Evolutionary conservation across 2,797 vertebrate genomes (phyloP), one percentile per base, ranked within the genome.

Genomic region (Danio jaintianensis): DNA sequence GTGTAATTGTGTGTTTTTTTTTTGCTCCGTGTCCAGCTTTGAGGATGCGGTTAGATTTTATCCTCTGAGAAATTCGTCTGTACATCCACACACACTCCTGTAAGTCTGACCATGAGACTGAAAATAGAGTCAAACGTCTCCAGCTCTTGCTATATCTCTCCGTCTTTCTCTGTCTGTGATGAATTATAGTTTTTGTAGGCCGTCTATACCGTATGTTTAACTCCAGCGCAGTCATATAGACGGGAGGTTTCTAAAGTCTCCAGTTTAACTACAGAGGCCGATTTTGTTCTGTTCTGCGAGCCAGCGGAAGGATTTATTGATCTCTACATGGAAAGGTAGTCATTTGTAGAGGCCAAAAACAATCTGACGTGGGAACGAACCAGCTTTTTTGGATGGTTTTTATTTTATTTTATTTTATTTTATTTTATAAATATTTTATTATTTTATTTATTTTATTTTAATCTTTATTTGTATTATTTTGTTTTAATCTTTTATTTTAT

Each of bases 51-150:
- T 29, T 3, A 29, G 29, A 29, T 29, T 50, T 16, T 79, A 78
- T 82, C 73, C 56, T 66, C 47, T 48, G 62, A 78, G 66, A 63
- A 15, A 56, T 52, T 66, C 4, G 13, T 73, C 45, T 55, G 18
- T 50, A 56, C 53, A 71, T 62, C 61, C 80, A 84, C 82, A 80
- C 86, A 83, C 85, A 29, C 29, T 88, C 88, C 89, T 86, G 85
- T 91, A 87, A 90, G 90, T 90, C 75, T 85, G 86, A 91, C 89
- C 89, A 85, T 86, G 84, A 13, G 86, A 88, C 89, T 70, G 73
- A 79, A 91, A 93, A 93, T 90, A 92, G 90, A 87, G 81, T 18
- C 16, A 61, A 40, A 53, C 82, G 90, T 84, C 84, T 85, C 5
- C 43, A 7, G 38, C 48, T 59, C 11, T 74, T 59, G 62, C 69